Percentiles rank a stretch among this genome's conserved stretches.
These are phyloP conservation scores for Ploceus nigricollis DNA, from an alignment of 2,113 vertebrate genomes.

Conservation along the genomic window DNA sequence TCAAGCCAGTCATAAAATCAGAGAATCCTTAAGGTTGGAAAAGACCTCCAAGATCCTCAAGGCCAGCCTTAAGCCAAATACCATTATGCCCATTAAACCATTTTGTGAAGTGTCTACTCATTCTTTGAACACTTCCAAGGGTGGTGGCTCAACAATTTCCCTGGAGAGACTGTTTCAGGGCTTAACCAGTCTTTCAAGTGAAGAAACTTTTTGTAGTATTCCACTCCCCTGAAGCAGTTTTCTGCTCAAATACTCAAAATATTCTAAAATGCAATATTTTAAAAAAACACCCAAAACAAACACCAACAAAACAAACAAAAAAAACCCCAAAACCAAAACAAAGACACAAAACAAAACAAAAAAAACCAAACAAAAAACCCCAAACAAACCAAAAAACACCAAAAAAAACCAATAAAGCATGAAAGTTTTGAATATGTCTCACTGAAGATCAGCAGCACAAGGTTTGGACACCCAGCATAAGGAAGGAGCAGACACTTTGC, in stretches of 20 bases:
- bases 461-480: background rate
- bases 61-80: background rate
- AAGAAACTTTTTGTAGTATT: background rate
- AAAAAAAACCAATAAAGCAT: background rate
- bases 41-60: background rate
- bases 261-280: background rate
- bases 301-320: background rate
- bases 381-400: background rate
- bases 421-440: background rate
- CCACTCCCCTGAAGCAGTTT: background rate
- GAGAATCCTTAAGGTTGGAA: background rate
- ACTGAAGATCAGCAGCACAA: background rate
- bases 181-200: background rate
- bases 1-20: background rate
- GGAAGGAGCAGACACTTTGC: background rate
- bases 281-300: background rate
- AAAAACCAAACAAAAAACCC: background rate
- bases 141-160: background rate
- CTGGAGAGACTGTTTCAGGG: background rate
- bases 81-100: background rate
- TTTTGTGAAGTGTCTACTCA: background rate
- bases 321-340: background rate
- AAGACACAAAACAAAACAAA: too few relatives aligned
- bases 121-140: background rate
- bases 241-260: background rate